phyloP scores from a whole-genome alignment of 1,140 invertebrate species.

The Drosophila auraria region DNA sequence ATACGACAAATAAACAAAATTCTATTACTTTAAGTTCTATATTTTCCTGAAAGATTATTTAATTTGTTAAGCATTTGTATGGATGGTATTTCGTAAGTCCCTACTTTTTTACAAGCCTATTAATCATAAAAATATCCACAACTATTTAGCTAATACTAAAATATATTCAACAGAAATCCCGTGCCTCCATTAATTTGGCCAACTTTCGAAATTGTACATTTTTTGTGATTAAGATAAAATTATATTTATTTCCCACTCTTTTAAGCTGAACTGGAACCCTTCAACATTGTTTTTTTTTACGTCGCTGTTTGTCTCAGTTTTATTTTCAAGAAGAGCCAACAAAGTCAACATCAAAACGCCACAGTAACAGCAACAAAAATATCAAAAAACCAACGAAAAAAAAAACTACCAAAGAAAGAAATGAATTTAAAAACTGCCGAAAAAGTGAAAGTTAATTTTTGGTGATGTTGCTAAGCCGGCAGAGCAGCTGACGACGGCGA shows the following conservation, averaged over 20 bases:
- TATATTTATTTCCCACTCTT: constrained; percentile 59
- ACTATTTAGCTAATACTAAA: constrained; percentile 8
- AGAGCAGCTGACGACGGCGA: constrained; percentile 37
- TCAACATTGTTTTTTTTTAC: constrained; percentile 30
- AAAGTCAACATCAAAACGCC: constrained; percentile 30
- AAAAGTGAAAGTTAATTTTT: constrained; percentile 85
- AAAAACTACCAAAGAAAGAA: constrained; percentile 71
- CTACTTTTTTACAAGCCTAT: not conserved
- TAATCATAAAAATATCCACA: not conserved
- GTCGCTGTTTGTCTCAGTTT: constrained; percentile 19
- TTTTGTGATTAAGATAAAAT: constrained; percentile 57
- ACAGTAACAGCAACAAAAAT: constrained; percentile 32
- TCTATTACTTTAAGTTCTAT: not conserved
- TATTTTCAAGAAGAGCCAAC: constrained; percentile 52
- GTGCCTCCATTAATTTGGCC: constrained; percentile 24
- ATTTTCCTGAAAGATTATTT: too few relatives aligned
- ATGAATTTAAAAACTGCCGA: constrained; percentile 84
- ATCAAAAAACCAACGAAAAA: constrained; percentile 42
- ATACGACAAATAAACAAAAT: too few relatives aligned
- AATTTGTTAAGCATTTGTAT: too few relatives aligned
- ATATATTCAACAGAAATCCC: constrained; percentile 18
- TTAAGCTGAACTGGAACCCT: constrained; percentile 40
- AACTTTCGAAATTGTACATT: constrained; percentile 45
- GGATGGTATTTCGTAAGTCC: too few relatives aligned
- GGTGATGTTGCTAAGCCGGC: constrained; percentile 76